Conservation (phyloP, 2,797 vertebrate species). For the Myotis planiceps region DNA sequence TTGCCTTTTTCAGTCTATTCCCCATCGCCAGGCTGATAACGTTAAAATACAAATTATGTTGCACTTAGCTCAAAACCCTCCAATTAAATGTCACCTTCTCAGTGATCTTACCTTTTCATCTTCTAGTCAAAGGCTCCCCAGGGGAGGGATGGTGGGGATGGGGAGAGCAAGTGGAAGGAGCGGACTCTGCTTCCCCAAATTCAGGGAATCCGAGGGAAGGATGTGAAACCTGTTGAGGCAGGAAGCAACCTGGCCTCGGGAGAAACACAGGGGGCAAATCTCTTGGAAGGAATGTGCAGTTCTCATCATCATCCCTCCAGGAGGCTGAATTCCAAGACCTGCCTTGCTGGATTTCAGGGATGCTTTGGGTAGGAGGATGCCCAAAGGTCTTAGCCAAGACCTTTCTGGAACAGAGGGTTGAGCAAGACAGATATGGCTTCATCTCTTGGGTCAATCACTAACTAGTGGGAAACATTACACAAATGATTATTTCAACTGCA, state of each 20-base stretch:
- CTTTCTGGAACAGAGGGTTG: not conserved
- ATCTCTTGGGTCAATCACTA: not conserved
- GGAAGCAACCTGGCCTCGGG: slow-evolving; percentile 29
- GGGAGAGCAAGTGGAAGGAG: slow-evolving; percentile 30
- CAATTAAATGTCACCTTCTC: not conserved
- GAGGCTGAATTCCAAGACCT: not conserved
- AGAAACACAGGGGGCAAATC: not conserved
- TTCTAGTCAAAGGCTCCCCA: slow-evolving; percentile 30
- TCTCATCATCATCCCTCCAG: not conserved
- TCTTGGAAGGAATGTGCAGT: not conserved
- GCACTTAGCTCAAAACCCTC: not conserved
- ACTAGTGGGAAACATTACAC: not conserved
- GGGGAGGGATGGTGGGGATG: not conserved
- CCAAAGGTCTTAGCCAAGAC: not conserved
- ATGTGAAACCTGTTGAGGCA: slow-evolving; percentile 38
- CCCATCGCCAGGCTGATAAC: not conserved
- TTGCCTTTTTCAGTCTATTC: not conserved
- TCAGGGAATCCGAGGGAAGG: slow-evolving; percentile 39
- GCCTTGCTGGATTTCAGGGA: not conserved
- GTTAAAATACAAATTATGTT: not conserved
- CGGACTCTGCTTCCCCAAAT: not conserved
- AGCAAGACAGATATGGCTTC: not conserved
- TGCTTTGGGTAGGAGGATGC: not conserved
- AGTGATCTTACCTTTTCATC: slow-evolving; percentile 1
- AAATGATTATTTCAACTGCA: not conserved